Evolutionary conservation across 2,797 vertebrate species (phyloP).

Genomic region (Menidia menidia): DNA sequence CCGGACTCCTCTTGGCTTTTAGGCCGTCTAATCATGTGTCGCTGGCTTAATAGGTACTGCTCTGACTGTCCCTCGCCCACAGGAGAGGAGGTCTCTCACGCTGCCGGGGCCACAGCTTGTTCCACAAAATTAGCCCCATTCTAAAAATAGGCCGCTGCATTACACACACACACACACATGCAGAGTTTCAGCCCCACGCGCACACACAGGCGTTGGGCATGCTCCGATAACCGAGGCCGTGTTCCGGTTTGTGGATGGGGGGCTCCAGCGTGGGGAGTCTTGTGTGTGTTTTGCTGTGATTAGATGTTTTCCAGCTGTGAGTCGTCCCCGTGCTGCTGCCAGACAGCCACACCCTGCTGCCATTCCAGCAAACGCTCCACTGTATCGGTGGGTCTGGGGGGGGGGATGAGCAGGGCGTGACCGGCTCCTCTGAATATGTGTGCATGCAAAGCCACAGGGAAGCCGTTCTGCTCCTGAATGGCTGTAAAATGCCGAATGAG

Average conservation of each 20-base stretch:
- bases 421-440: neutral
- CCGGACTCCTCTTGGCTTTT: constrained; percentile 18
- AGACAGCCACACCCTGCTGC: constrained; percentile 19
- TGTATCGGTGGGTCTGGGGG: constrained; percentile 7
- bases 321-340: constrained; percentile 36
- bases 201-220: constrained; percentile 13
- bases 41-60: constrained; percentile 48
- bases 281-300: constrained; percentile 44
- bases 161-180: constrained; percentile 12
- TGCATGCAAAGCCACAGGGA: constrained; percentile 4
- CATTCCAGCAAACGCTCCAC: constrained; percentile 34
- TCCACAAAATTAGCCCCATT: constrained; percentile 52
- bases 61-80: constrained; percentile 42
- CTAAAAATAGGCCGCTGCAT: constrained; percentile 63
- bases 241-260: constrained; percentile 17
- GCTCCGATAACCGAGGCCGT: neutral
- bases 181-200: constrained; percentile 1
- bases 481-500: neutral
- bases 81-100: constrained; percentile 46
- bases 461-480: constrained; percentile 7
- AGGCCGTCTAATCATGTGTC: constrained; percentile 35
- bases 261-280: constrained; percentile 21
- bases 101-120: constrained; percentile 52
- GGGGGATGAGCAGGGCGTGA: neutral
- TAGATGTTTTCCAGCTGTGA: constrained; percentile 51